Percentiles rank a stretch among this genome's conserved stretches.
These are phyloP conservation scores for Anthonomus grandis DNA, from an alignment of 1,140 invertebrate species.

Conservation along the genomic window DNA sequence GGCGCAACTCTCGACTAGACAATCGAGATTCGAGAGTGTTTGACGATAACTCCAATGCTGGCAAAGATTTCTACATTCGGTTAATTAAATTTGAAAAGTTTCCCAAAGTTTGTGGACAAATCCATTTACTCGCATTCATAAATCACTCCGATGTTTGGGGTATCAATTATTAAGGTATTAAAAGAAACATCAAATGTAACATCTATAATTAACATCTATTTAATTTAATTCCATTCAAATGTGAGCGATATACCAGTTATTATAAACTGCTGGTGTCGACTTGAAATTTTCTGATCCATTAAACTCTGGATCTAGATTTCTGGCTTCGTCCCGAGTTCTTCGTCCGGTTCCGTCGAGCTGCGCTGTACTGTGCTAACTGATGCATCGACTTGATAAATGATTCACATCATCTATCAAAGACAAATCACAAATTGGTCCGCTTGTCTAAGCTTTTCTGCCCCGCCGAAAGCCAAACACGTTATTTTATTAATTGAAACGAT, in stretches of 20 bases:
- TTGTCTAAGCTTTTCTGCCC: conserved; percentile 34
- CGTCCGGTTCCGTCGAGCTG: conserved; percentile 32
- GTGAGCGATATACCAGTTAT: too few relatives aligned
- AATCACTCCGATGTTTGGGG: too few relatives aligned
- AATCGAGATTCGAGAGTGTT: conserved; percentile 16
- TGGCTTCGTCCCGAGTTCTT: conserved; percentile 31
- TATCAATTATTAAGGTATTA: too few relatives aligned
- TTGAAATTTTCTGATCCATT: conserved; percentile 46
- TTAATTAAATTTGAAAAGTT: conserved; percentile 14
- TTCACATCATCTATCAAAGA: conserved; percentile 48
- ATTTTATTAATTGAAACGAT: conserved; percentile 38
- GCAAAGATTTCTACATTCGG: conserved; percentile 17
- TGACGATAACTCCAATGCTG: conserved; percentile 12
- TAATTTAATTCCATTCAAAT: too few relatives aligned
- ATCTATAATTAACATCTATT: too few relatives aligned
- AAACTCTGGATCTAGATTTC: conserved; percentile 31
- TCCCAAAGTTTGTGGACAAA: not conserved
- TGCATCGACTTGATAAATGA: conserved; percentile 47
- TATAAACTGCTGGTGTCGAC: conserved; percentile 40
- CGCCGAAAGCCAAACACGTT: conserved; percentile 26
- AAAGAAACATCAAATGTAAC: too few relatives aligned
- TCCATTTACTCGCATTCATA: too few relatives aligned
- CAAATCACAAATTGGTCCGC: conserved; percentile 48
- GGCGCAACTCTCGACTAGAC: conserved; percentile 7
- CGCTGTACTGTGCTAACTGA: too few relatives aligned